These are phyloP conservation scores for Altica lythri DNA, from an alignment of 2,888 invertebrate genomes.

Conservation along the genomic window DNA sequence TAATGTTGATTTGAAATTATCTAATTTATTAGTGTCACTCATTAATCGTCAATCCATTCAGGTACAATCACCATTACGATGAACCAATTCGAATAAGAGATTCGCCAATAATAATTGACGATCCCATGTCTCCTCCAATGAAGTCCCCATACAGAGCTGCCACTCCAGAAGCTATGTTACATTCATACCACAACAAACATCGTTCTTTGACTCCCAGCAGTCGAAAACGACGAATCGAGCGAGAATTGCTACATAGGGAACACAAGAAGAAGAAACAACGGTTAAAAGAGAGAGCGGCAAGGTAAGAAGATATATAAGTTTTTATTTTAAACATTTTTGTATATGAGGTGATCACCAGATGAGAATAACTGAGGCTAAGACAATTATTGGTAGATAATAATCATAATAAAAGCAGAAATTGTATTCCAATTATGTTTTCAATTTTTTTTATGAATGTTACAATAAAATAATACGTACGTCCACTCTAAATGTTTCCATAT, in stretches of 20 bases:
- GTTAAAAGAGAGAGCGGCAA: constrained; percentile 56
- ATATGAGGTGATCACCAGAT: too few species aligned
- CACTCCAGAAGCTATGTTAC: constrained; percentile 49
- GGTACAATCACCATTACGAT: constrained; percentile 33
- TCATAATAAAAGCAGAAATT: too few species aligned
- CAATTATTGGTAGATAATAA: too few species aligned
- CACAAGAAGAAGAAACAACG: constrained; percentile 58
- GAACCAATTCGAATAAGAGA: constrained; percentile 40
- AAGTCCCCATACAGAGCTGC: constrained; percentile 52
- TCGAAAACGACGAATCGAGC: constrained; percentile 52
- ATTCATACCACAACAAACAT: constrained; percentile 44
- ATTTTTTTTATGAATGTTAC: too few species aligned
- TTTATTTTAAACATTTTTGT: too few species aligned
- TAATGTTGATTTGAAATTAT: too few species aligned
- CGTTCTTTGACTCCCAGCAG: constrained; percentile 51
- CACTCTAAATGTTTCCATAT: too few species aligned
- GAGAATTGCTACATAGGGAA: constrained; percentile 56
- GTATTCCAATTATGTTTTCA: too few species aligned
- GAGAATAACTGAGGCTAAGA: too few species aligned
- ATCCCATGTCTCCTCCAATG: constrained; percentile 43
- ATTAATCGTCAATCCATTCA: too few species aligned
- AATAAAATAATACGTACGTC: too few species aligned
- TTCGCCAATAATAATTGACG: constrained; percentile 48
- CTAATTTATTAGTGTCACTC: too few species aligned
- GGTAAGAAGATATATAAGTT: constrained; percentile 6